Evolutionary conservation across 2,888 invertebrate genomes (phyloP), one percentile per base, ranked within the genome.

Genomic region (Caenorhabditis sp.): DNA sequence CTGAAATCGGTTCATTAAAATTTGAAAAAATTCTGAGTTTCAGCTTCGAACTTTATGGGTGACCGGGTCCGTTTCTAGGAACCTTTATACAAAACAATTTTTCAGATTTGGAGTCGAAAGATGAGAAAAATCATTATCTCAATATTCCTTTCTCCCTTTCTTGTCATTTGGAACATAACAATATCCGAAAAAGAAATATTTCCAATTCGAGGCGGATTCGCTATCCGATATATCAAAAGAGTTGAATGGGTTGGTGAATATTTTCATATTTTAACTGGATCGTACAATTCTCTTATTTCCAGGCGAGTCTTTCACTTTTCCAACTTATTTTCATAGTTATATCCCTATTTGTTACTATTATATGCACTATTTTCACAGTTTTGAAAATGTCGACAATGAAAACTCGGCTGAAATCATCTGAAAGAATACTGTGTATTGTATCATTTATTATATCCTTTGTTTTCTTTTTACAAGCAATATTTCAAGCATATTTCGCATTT

Each of bases 231-330:
- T 49, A 43, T 54, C 17, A 66, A 56, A 54, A 14, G 60, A 0
- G 63, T 70, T 25, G 27, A 59, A 1, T 70, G 70, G 59, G 59
- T 36, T 1, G 23, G 59, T 59, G n/a, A n/a, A n/a, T n/a, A n/a
- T n/a, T n/a, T n/a, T n/a, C n/a, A n/a, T n/a, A n/a, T 52, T 3
- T 21, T 7, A 20, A 52, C 20, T 23, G 4, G 52, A 21, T 20
- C 21, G 8, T 21, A 8, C 20, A 3, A 43, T 52, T 17, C 7
- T 20, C 21, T 3, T 21, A 21, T 23, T 52, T 52, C 4, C 21
- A 52, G 70, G 70, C 70, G 25, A 66, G 63, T 50, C 56, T 70
- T 7, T 70, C 70, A 5, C 59, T 70, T 1, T 66, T 70, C 54
- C 66, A 66, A 50, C 57, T 70, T 62, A 63, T 31, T 14, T 56